Base-by-base conservation (phyloP, 2,113 vertebrate genomes). In the Vulpes ferrilata region DNA sequence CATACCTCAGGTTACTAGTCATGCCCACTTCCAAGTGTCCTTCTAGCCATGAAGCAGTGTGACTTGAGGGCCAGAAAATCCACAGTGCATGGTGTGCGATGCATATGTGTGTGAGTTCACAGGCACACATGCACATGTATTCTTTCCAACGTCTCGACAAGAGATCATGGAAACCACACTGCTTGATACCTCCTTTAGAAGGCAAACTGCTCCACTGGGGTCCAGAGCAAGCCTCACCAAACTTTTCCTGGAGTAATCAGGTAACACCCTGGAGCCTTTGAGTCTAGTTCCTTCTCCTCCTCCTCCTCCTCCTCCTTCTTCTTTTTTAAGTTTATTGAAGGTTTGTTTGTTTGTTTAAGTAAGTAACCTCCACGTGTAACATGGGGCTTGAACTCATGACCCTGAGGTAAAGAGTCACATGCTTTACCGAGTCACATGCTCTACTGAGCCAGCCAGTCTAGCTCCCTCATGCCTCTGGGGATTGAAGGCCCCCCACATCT, bases 51-150 rank as follows among this genome's bases (percentile, higher is more conserved):
- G 20, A 88, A 92, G 80, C 32, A 38, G 13, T 32, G 17, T 38
- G 51, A 57, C 84, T 94, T 92, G 57, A 55, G 78, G 35, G 32
- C 35, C 48, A 96, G 67, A 80, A 73, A 51, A 65, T n/a, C 35
- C 59, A 30, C 35, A 16, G 82, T 30, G 13, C 3, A 3, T 73
- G 30, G 65, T 81, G 57, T 60, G 23, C 16, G 60, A 16, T 62
- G 25, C 23, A 76, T 30, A 51, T 20, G 25, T 32, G 15, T 65
- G 60, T 62, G 22, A 20, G 15, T 53, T 32, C 90, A 8, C 30
- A 10, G 48, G 64, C 64, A 43, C 0, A 2, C 65, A 7, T 20
- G 12, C 43, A 35, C 32, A 5, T 1, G 2, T 2, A 10, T 17
- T 5, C 73, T 71, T 59, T 67, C 48, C 59, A 48, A 13, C 35